A percentile compares a stretch with the other conserved stretches of the same genome.
These are phyloP conservation scores for Mellilla xanthometata DNA, from an alignment of 2,888 invertebrate genomes.

Conservation along the genomic window DNA sequence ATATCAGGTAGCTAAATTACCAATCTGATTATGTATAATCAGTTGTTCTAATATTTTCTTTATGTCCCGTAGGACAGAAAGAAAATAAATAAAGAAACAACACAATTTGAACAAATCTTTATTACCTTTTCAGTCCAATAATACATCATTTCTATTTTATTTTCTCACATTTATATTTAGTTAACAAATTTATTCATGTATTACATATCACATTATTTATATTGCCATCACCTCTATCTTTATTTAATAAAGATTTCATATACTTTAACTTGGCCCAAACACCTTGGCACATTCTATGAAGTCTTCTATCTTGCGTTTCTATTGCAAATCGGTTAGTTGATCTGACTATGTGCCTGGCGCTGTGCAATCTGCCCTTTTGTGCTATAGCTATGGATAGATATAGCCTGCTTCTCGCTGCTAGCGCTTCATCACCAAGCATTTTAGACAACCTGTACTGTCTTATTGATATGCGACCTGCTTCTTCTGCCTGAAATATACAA, in stretches of 20 bases:
- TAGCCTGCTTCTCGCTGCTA: conserved; percentile 91
- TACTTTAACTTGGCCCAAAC: conserved; percentile 93
- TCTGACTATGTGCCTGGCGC: conserved; percentile 84
- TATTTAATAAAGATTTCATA: conserved; percentile 48
- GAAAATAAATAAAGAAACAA: no score
- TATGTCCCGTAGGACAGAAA: no score
- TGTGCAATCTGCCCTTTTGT: conserved; percentile 88
- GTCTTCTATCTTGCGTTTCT: conserved; percentile 81
- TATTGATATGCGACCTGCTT: conserved; percentile 93
- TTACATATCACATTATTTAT: conserved; percentile 9
- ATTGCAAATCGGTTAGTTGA: conserved; percentile 60
- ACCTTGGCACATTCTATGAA: conserved; percentile 92
- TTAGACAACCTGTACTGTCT: conserved; percentile 92
- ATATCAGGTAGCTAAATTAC: no score
- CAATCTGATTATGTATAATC: no score
- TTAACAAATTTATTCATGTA: no score
- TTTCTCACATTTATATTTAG: conserved; percentile 1
- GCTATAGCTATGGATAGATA: conserved; percentile 94
- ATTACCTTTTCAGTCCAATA: not conserved
- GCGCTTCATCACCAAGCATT: conserved; percentile 90
- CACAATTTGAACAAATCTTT: not conserved
- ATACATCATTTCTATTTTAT: no score
- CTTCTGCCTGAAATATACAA: conserved; percentile 85
- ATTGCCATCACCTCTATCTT: conserved; percentile 28
- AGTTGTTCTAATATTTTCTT: no score